Evolutionary conservation across 2,113 vertebrate species (phyloP), one percentile per base, ranked within the genome.

Genomic region (Sakesphorus luctuosus): DNA sequence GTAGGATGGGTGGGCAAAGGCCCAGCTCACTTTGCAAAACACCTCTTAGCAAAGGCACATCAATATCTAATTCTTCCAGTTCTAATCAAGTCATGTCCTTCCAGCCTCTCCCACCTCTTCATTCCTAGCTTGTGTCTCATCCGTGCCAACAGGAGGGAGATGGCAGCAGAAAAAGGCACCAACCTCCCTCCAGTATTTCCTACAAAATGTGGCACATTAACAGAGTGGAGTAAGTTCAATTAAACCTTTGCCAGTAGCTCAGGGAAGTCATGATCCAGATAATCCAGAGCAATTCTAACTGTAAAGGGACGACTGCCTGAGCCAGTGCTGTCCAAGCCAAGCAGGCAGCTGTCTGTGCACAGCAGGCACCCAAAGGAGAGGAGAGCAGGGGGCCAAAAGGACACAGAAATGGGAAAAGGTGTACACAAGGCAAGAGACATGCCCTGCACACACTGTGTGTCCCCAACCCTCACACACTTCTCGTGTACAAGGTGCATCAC

Each of bases 361-460:
- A 73, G 75, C 80, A 74, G 87, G 56, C 52, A 72, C 58, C n/a
- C 84, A 11, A 47, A 77, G 50, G 46, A 78, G 40, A 69, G 55
- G 10, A 50, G 4, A 89, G 59, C 66, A 63, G 6, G 0, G 69
- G 73, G 66, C 53, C 84, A 91, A 49, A 72, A 13, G 4, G 75
- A 58, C 62, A 44, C 1, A 3, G 63, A 75, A 89, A 14, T 5
- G 71, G 78, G 52, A 17, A 72, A 75, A 50, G 0, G 1, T 2
- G 46, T 18, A 28, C 1, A 18, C 14, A 59, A 38, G 66, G 59
- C 18, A 10, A 49, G 66, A 67, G 21, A 9, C 25, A 11, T 0
- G 0, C 5, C 3, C 21, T n/a, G 53, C 1, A 9, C 0, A 18
- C 67, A n/a, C 2, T 10, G 36, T 61, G 19, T 5, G 1, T 6